phyloP scores from a whole-genome alignment of 2,888 invertebrate species.

The Nephrocerus scutellatus region DNA sequence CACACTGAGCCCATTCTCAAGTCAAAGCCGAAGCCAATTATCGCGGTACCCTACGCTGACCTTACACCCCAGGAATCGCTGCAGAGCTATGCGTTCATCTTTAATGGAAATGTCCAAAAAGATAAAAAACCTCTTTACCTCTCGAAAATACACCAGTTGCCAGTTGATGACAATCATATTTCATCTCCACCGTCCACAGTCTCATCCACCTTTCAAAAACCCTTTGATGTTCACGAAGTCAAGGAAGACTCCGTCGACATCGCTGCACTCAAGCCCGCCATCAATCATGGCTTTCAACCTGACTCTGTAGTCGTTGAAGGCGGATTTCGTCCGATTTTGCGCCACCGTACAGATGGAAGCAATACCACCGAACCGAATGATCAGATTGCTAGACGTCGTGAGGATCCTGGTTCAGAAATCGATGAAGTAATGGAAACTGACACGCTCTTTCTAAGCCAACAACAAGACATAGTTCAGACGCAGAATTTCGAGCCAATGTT shows the following conservation, averaged over 20 bases:
- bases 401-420: constrained; percentile 43
- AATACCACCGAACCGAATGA: constrained; percentile 48
- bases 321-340: constrained; percentile 70
- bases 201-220: constrained; percentile 31
- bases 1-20: constrained; percentile 29
- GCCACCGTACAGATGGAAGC: constrained; percentile 45
- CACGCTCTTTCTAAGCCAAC: constrained; percentile 45
- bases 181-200: constrained; percentile 5
- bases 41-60: constrained; percentile 41
- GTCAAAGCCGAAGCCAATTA: constrained; percentile 31
- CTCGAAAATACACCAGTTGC: neutral
- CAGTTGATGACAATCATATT: neutral
- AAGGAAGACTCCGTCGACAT: constrained; percentile 30
- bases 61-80: constrained; percentile 32
- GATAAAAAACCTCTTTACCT: constrained; percentile 24
- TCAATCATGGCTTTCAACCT: constrained; percentile 73
- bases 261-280: constrained; percentile 52
- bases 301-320: constrained; percentile 75
- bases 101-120: constrained; percentile 18
- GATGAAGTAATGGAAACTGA: constrained; percentile 45
- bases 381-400: constrained; percentile 39
- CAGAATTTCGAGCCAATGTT: constrained; percentile 74
- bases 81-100: constrained; percentile 25
- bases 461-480: constrained; percentile 49
- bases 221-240: constrained; percentile 31